Evolutionary conservation across 2,888 invertebrate genomes (phyloP), one percentile per base, ranked within the genome.

Genomic region (Campoplex capitator): DNA sequence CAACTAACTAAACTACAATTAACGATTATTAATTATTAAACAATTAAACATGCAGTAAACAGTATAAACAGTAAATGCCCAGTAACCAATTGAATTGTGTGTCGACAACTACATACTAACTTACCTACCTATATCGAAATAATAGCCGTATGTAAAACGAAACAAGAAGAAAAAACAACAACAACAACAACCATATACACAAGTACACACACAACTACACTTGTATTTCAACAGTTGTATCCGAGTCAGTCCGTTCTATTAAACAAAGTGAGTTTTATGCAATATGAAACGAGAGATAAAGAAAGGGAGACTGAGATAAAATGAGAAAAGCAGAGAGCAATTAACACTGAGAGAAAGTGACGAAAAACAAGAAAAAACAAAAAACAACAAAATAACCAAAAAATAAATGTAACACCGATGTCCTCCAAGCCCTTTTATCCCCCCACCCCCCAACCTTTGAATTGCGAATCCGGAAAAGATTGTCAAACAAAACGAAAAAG

Each of bases 91-190:
- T 94, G 93, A 94, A 94, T 94, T 94, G 94, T 94, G 94, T 94
- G 94, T 94, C 94, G 94, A 94, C 94, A 94, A 94, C 94, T 94
- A 94, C 94, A 94, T 94, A 94, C 94, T 94, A 94, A 85, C 91
- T 83, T 94, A 94, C 94, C 94, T 93, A 94, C 94, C 94, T 94
- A 94, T 94, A 94, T 94, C 92, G 93, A 94, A 94, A 92, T 94
- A 94, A 94, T 94, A 94, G 94, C 94, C 94, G 94, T 94, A 94
- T 94, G 93, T 94, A 94, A 94, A 94, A 94, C 92, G 91, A 93
- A 93, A 89, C 62, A 80, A 86, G 1, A 56, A 38, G 38, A 38
- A 38, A 38, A 3, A 38, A 38, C 38, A 38, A 38, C 38, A 38
- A 38, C 3, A 38, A 38, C 38, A 91, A 88, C 23, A 89, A 90